A percentile compares a stretch with the other conserved stretches of the same genome.
Evolutionary conservation across 2,113 vertebrate genomes (phyloP).

Genomic region (Agapornis roseicollis): DNA sequence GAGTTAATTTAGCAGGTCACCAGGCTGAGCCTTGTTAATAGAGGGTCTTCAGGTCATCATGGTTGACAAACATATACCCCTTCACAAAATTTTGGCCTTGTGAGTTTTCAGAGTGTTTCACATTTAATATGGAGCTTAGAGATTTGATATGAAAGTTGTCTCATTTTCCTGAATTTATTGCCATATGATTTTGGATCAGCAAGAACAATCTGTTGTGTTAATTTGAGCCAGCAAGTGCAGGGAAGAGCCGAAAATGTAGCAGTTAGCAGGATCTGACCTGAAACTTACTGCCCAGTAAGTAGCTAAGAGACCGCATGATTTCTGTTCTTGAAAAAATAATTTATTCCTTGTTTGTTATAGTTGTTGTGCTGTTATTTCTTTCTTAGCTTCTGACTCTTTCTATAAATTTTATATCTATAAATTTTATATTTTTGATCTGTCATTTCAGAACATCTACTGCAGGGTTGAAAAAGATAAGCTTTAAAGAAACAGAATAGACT

Average conservation of each 20-base stretch:
- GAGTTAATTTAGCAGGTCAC: not conserved
- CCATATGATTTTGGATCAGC: not conserved
- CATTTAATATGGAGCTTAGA: not conserved
- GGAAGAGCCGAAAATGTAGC: not conserved
- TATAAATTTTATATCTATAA: not conserved
- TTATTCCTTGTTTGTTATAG: not conserved
- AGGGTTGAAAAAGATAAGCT: not conserved
- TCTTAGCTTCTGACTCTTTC: not conserved
- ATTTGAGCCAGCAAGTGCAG: conserved; percentile 3
- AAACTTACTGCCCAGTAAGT: not conserved
- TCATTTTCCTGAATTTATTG: conserved; percentile 20
- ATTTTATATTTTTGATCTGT: not conserved
- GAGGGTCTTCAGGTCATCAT: not conserved
- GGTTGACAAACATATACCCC: not conserved
- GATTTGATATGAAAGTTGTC: not conserved
- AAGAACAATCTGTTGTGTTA: conserved; percentile 30
- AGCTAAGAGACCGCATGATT: not conserved
- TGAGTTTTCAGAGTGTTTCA: not conserved
- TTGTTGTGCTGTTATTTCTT: not conserved
- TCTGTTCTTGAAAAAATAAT: not conserved
- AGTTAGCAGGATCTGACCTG: not conserved
- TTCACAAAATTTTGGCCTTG: not conserved
- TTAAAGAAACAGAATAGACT: not conserved
- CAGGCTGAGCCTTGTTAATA: not conserved
- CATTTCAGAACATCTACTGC: not conserved